Conservation (phyloP, 2,888 invertebrate species). For the Philaethria dido region DNA sequence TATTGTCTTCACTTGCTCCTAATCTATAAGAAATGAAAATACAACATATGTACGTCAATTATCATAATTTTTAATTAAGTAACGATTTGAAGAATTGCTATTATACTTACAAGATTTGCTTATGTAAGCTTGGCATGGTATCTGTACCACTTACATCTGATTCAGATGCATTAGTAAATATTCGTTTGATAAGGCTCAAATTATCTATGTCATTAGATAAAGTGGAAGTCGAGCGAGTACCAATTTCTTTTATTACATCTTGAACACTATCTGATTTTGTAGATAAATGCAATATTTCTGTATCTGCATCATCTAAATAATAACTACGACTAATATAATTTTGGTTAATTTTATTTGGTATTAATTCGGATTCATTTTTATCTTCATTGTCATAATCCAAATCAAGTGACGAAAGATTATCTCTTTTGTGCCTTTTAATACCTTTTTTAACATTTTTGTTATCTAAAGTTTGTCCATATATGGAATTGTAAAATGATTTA, state of each 20-base stretch:
- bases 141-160: slow-evolving; percentile 46
- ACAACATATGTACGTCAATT: slow-evolving; percentile 23
- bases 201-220: slow-evolving; percentile 55
- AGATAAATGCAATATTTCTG: slow-evolving; percentile 64
- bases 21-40: slow-evolving; percentile 1
- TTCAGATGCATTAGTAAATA: slow-evolving; percentile 47
- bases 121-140: slow-evolving; percentile 33
- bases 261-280: slow-evolving; percentile 52
- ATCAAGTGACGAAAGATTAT: slow-evolving; percentile 47
- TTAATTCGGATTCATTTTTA: slow-evolving; percentile 46
- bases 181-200: slow-evolving; percentile 51
- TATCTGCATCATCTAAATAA: slow-evolving; percentile 67
- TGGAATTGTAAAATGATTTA: slow-evolving; percentile 76
- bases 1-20: slow-evolving; percentile 15
- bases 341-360: slow-evolving; percentile 50
- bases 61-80: neutral
- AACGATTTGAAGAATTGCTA: neutral
- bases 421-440: slow-evolving; percentile 48
- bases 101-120: slow-evolving; percentile 36
- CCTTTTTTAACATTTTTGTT: slow-evolving; percentile 47
- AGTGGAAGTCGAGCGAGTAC: slow-evolving; percentile 56
- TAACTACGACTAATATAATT: slow-evolving; percentile 64
- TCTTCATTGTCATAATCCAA: slow-evolving; percentile 44
- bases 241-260: slow-evolving; percentile 48
- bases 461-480: slow-evolving; percentile 64